Evolutionary conservation across 2,797 vertebrate genomes (phyloP), one percentile per base, ranked within the genome.

Genomic region (Salarias fasciatus): DNA sequence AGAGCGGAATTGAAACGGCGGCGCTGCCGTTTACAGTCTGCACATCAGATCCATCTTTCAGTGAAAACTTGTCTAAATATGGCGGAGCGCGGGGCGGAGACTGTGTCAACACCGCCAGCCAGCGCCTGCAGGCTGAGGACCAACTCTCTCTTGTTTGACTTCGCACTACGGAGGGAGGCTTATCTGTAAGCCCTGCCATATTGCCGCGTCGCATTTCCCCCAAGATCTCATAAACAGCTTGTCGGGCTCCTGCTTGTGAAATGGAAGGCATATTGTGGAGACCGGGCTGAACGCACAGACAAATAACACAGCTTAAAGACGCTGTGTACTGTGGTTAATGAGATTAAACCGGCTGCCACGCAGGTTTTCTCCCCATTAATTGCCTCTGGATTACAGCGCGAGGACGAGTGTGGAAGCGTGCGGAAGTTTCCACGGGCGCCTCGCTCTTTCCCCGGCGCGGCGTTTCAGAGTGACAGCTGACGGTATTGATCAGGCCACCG

Each of bases 151-250:
- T 83, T 84, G 85, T 90, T 87, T 89, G 83, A 80, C 79, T 88
- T 85, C 50, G 63, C 57, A 60, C 75, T 78, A 37, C 71, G 75
- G 77, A 69, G 75, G 62, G 70, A 77, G 59, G 84, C 83, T 90
- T 88, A 88, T 86, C 75, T 81, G 62, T 84, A 85, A 89, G 54
- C 77, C 75, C 51, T 66, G 78, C 77, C 88, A 84, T 86, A 86
- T 78, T 85, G 84, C 80, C 66, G 80, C 53, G 68, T 72, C 84
- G 44, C 82, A 85, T 89, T 85, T 88, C 86, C 86, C 87, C 63
- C 75, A 81, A 88, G 85, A 87, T 84, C 82, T 78, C 75, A 73
- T 77, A 77, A 90, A 88, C 88, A 91, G 84, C 80, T 88, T 88
- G 87, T 86, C 47, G 50, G 64, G 69, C 69, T 87, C 61, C 81